phyloP scores from a whole-genome alignment of 1,140 invertebrate species.

The Melitaea cinxia region DNA sequence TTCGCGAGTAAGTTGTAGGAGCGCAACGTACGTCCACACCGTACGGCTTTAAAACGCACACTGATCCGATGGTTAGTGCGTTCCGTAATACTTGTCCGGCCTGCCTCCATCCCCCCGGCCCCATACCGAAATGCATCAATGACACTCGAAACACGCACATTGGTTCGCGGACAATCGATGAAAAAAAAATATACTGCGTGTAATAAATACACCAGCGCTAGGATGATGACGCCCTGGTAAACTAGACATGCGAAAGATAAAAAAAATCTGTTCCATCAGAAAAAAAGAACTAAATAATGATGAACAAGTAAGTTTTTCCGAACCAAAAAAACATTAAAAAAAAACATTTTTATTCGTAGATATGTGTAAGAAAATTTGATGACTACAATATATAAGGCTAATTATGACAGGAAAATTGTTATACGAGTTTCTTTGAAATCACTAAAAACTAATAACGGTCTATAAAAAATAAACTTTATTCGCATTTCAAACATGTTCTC shows the following conservation, averaged over 20 bases:
- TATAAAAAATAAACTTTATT: background rate
- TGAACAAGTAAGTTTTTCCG: background rate
- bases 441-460: no score
- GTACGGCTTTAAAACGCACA: constrained; percentile 57
- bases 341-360: no score
- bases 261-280: constrained; percentile 9
- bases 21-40: constrained; percentile 56
- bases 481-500: constrained; percentile 4
- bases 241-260: constrained; percentile 8
- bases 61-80: constrained; percentile 59
- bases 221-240: constrained; percentile 29
- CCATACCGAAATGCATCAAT: constrained; percentile 79
- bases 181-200: constrained; percentile 51
- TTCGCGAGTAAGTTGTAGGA: constrained; percentile 65
- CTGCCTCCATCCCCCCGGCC: constrained; percentile 66
- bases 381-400: no score
- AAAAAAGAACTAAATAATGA: background rate
- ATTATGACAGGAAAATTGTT: no score
- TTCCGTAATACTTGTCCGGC: constrained; percentile 65
- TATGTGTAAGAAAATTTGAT: no score
- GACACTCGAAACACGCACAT: constrained; percentile 77
- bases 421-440: no score
- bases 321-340: no score
- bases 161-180: constrained; percentile 72
- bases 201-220: constrained; percentile 41